These are phyloP conservation scores for Gallinago solitaria DNA, from an alignment of 2,797 vertebrate genomes.

Conservation along the genomic window DNA sequence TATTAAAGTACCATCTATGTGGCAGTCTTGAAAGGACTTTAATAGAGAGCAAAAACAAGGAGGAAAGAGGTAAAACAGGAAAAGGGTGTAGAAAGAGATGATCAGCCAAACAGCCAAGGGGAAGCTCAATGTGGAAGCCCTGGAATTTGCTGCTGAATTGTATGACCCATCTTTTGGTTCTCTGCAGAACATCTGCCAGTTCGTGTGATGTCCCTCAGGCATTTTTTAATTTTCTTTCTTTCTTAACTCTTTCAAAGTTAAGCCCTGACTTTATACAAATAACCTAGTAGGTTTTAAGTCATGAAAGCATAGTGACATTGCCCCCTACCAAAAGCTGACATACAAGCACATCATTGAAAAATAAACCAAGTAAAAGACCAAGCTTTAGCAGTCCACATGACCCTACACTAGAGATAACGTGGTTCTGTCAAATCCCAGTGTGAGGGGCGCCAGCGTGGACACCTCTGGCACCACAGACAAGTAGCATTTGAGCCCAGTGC, in stretches of 20 bases:
- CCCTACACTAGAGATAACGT: not conserved
- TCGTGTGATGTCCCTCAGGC: not conserved
- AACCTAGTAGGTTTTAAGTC: not conserved
- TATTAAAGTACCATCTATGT: not conserved
- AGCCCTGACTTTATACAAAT: not conserved
- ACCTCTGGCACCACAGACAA: not conserved
- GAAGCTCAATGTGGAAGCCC: not conserved
- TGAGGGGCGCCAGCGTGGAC: not conserved
- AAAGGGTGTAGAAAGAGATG: not conserved
- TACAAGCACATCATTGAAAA: not conserved
- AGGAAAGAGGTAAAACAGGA: not conserved
- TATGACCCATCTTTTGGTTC: not conserved
- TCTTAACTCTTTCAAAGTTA: not conserved
- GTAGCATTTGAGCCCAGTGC: not conserved
- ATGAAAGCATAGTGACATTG: accelerated
- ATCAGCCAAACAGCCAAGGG: not conserved
- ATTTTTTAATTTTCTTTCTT: not conserved
- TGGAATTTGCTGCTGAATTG: not conserved
- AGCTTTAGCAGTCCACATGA: not conserved
- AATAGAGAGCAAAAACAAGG: not conserved
- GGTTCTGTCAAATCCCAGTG: not conserved
- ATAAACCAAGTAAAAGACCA: not conserved
- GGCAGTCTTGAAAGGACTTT: not conserved
- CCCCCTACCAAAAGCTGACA: not conserved
- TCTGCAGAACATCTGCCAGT: not conserved